phyloP scores from a whole-genome alignment of 2,113 vertebrate species.

The Rafetus swinhoei region DNA sequence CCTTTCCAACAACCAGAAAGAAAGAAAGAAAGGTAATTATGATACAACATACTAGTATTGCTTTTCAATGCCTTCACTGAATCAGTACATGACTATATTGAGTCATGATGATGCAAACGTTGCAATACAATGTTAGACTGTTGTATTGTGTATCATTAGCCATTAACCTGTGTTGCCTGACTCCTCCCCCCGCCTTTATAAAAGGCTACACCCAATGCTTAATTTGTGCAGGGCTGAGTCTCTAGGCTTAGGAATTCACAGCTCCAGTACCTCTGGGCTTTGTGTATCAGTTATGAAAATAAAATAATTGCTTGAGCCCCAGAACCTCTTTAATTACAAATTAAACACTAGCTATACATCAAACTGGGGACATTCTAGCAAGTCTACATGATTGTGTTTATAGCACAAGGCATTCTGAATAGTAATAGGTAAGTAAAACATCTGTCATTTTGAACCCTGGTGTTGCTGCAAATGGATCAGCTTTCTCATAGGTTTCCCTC shows the following conservation, averaged over 20 bases:
- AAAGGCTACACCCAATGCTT: no score
- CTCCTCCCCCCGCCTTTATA: background rate
- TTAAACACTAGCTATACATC: background rate
- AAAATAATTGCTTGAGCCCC: no score
- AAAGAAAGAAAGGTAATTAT: background rate
- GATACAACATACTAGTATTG: background rate
- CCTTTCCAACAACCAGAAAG: background rate
- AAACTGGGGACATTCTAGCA: background rate
- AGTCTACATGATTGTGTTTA: background rate
- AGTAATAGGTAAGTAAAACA: background rate
- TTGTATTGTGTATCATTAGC: background rate
- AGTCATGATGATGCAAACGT: background rate
- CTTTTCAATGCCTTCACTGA: background rate
- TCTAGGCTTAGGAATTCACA: no score
- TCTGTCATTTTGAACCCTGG: background rate
- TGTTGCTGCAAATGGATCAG: background rate
- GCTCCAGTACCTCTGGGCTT: no score
- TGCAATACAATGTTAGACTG: background rate
- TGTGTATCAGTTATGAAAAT: no score
- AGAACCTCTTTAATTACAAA: no score
- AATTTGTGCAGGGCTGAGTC: no score
- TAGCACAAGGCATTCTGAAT: background rate
- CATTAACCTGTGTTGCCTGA: background rate
- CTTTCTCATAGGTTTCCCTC: background rate
- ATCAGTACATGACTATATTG: background rate